phyloP scores from a whole-genome alignment of 2,888 invertebrate genomes.

The Lapara coniferarum region DNA sequence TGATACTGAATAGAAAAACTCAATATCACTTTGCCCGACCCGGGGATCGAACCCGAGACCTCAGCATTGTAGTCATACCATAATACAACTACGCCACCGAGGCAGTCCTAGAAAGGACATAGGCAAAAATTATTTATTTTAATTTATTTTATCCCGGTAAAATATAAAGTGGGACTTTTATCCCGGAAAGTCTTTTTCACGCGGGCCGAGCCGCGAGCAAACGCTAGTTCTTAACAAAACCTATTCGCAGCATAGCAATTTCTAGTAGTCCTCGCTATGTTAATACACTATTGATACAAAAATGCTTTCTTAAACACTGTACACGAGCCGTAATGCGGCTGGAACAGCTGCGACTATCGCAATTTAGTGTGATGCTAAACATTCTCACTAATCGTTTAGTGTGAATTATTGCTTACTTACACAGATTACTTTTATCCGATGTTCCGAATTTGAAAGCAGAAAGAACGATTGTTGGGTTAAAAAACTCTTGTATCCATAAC shows the following conservation, averaged over 20 bases:
- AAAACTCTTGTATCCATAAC: constrained; percentile 25
- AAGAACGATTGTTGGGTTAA: constrained; percentile 18
- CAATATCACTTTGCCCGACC: too few relatives aligned
- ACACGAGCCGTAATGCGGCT: constrained; percentile 33
- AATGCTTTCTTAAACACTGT: constrained; percentile 15
- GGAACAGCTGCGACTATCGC: constrained; percentile 44
- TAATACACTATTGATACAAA: constrained; percentile 9
- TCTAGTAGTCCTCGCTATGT: constrained; percentile 5
- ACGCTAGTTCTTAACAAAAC: background rate
- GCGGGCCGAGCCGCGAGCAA: too few relatives aligned
- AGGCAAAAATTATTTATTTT: too few relatives aligned
- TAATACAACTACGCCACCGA: too few relatives aligned
- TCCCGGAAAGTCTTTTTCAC: too few relatives aligned
- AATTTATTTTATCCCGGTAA: too few relatives aligned
- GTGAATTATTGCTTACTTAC: constrained; percentile 28
- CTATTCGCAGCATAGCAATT: background rate
- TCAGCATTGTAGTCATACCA: too few relatives aligned
- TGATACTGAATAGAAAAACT: too few relatives aligned
- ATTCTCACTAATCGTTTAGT: constrained; percentile 36
- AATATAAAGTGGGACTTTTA: too few relatives aligned
- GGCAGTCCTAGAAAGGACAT: too few relatives aligned
- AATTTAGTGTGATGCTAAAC: constrained; percentile 43
- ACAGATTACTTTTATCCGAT: constrained; percentile 28
- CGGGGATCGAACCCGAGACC: too few relatives aligned
- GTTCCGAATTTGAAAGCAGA: constrained; percentile 15